Base-by-base conservation (phyloP, 92 coral and sea anemone species). In the Muricea muricata region DNA sequence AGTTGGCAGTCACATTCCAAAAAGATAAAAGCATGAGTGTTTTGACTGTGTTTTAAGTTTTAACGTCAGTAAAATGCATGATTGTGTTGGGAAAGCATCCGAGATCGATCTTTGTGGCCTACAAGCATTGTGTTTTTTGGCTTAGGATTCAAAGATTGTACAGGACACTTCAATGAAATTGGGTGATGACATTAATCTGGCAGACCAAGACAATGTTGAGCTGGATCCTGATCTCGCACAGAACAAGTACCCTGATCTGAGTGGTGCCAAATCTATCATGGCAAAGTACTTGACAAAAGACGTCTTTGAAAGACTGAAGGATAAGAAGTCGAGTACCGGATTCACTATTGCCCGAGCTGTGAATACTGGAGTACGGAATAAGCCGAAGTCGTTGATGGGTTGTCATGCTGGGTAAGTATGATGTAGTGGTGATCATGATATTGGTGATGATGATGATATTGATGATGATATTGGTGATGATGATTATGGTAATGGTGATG, bases 261-360 rank as follows among this genome's bases (percentile, higher is more conserved):
- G 80, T 32, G 83, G 52, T 15, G 80, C 81, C 11, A 84, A 84
- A 56, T 84, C 88, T 24, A 31, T 58, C 32, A 60, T 73, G 73
- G 68, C 88, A 9, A 84, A 84, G 63, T 85, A 70, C 48, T 75
- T 77, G 57, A 84, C 92, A 0, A 48, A 60, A 34, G 86, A 89
- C 35, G 79, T 89, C 26, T 89, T 81, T 52, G 89, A 89, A 26
- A 86, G 65, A 75, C 75, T 75, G 69, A 89, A 89, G 75, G 71
- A 89, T 65, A 85, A 74, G 73, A 85, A 76, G 39, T 45, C 68
- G 0, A 74, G 84, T 14, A 61, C 85, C 12, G 85, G 89, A 17
- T 92, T 89, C 88, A 92, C 93, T 25, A 84, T 92, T 0, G 94
- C 93, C 0, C 89, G 90, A 4, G 92, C 93, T 31, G 85, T 92